Percentiles rank a stretch among this genome's conserved stretches.
phyloP scores from a whole-genome alignment of 2,888 invertebrate species.

The Cryptus armator region DNA sequence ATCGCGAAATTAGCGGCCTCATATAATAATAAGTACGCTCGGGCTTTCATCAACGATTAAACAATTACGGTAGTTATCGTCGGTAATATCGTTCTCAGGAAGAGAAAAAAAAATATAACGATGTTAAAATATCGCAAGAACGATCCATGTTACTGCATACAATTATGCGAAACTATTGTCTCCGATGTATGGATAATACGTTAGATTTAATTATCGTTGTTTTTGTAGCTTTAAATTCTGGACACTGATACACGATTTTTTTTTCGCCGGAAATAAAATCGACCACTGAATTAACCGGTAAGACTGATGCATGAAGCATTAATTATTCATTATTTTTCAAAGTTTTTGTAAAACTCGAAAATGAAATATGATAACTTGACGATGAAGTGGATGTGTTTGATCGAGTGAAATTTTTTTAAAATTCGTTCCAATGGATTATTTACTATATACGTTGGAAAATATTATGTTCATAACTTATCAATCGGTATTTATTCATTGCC shows the following conservation, averaged over 20 bases:
- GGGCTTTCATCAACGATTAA: neutral
- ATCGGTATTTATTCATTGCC: too few relatives aligned
- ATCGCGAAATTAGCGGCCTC: conserved; percentile 10
- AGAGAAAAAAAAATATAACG: neutral
- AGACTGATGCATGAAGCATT: too few relatives aligned
- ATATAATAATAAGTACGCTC: neutral
- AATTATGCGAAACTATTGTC: neutral
- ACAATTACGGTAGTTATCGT: neutral
- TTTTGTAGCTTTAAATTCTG: neutral
- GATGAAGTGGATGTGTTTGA: too few relatives aligned
- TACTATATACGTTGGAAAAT: too few relatives aligned
- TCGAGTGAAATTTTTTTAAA: too few relatives aligned
- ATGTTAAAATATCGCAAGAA: neutral
- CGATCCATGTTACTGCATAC: too few relatives aligned
- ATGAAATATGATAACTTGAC: too few relatives aligned
- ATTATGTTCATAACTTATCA: too few relatives aligned
- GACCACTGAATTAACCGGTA: too few relatives aligned
- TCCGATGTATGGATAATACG: neutral
- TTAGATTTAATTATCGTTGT: neutral
- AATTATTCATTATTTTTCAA: neutral
- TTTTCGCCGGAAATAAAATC: too few relatives aligned
- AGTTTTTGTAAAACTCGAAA: neutral
- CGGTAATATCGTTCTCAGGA: neutral
- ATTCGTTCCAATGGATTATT: too few relatives aligned
- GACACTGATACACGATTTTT: too few relatives aligned